Percentiles rank a stretch among this genome's conserved stretches.
Evolutionary conservation across 1,140 invertebrate genomes (phyloP).

Genomic region (Oreohelix idahoensis): DNA sequence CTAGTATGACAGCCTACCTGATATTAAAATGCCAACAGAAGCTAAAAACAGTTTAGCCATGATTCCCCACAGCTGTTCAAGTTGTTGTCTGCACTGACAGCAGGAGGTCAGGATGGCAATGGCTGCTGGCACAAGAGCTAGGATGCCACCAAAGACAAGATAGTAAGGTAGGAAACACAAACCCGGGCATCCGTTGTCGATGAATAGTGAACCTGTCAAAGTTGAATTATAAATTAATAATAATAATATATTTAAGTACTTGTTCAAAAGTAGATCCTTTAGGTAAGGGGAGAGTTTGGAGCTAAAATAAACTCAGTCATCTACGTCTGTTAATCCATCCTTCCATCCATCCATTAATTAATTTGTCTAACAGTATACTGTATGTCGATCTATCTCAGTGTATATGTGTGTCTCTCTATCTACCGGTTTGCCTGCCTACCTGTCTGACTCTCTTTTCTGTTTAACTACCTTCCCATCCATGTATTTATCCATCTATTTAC

Average conservation of each 20-base stretch:
- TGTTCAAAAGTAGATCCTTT: too few relatives aligned
- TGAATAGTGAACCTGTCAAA: slow-evolving; percentile 4
- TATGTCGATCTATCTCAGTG: neutral
- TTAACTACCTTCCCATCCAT: neutral
- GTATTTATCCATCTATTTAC: neutral
- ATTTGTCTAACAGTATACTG: too few relatives aligned
- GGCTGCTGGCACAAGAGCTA: neutral
- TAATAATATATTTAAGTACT: too few relatives aligned
- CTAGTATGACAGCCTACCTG: too few relatives aligned
- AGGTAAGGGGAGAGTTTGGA: too few relatives aligned
- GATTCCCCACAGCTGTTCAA: neutral
- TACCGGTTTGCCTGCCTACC: neutral
- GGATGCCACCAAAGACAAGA: neutral
- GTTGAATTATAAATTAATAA: neutral
- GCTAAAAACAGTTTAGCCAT: slow-evolving; percentile 4
- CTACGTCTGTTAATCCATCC: too few relatives aligned
- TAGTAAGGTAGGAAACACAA: slow-evolving; percentile 20
- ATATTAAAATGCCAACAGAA: neutral
- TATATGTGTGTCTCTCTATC: neutral
- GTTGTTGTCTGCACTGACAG: neutral
- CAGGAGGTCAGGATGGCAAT: neutral
- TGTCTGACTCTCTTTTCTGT: neutral
- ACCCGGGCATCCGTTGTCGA: slow-evolving; percentile 17
- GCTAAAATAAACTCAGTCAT: too few relatives aligned
- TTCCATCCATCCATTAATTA: neutral